These are phyloP conservation scores for Antheraea yamamai DNA, from an alignment of 2,888 invertebrate genomes.

Conservation along the genomic window DNA sequence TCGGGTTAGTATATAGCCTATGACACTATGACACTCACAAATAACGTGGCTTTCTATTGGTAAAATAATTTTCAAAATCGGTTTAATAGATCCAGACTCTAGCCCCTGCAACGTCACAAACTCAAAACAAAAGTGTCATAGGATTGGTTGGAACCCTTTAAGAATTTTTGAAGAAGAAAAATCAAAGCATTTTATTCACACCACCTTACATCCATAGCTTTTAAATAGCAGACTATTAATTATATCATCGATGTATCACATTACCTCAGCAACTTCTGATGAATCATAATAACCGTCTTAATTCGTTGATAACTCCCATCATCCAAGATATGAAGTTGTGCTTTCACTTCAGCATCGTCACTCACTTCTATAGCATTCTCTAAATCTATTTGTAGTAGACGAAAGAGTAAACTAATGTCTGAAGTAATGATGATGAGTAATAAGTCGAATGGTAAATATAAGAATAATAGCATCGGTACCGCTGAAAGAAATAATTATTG, in stretches of 20 bases:
- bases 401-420: slow-evolving; percentile 36
- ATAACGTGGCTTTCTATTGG: too few species aligned
- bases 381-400: slow-evolving; percentile 35
- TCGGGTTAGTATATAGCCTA: too few species aligned
- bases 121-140: too few species aligned
- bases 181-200: too few species aligned
- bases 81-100: too few species aligned
- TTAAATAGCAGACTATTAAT: background rate
- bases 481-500: slow-evolving; percentile 26
- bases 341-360: background rate
- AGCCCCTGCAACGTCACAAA: too few species aligned
- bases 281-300: slow-evolving; percentile 27
- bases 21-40: too few species aligned
- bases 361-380: slow-evolving; percentile 24
- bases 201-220: background rate
- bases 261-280: slow-evolving; percentile 37
- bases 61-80: too few species aligned
- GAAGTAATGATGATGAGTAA: slow-evolving; percentile 31
- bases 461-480: slow-evolving; percentile 28
- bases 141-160: too few species aligned
- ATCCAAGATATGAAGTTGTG: slow-evolving; percentile 19
- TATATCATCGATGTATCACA: background rate
- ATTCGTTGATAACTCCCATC: slow-evolving; percentile 26
- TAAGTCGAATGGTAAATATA: slow-evolving; percentile 35
- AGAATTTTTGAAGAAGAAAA: too few species aligned